These are phyloP conservation scores for Lycophotia porphyrea DNA, from an alignment of 2,888 invertebrate species.

Conservation along the genomic window DNA sequence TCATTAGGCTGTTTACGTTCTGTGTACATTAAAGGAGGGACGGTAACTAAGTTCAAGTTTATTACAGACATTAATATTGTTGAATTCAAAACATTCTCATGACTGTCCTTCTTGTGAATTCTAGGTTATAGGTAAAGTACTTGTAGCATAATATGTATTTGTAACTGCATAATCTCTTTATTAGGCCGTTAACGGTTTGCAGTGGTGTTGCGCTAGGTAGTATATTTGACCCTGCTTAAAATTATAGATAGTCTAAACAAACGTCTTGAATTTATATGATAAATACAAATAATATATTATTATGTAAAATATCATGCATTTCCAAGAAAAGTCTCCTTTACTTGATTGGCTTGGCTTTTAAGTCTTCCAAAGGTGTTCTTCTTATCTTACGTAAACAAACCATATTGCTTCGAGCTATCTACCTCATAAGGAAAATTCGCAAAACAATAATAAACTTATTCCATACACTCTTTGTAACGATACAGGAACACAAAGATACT, in stretches of 20 bases:
- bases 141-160: no score
- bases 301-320: neutral
- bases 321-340: neutral
- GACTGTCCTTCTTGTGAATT: neutral
- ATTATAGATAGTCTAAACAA: neutral
- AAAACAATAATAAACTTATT: slow-evolving; percentile 27
- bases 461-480: slow-evolving; percentile 6
- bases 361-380: neutral
- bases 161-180: no score
- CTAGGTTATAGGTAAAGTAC: neutral
- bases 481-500: slow-evolving; percentile 9
- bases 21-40: slow-evolving; percentile 2
- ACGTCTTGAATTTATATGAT: neutral
- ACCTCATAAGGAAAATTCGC: neutral
- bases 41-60: neutral
- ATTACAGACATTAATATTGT: neutral
- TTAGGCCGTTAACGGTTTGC: no score
- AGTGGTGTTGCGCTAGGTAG: neutral
- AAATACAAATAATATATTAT: no score
- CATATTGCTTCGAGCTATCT: neutral
- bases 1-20: slow-evolving; percentile 28
- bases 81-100: neutral
- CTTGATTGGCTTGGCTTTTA: neutral
- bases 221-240: neutral
- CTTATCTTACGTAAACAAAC: slow-evolving; percentile 4